Base-by-base conservation (phyloP, 2,797 vertebrate genomes). In the Chelidonichthys spinosus region DNA sequence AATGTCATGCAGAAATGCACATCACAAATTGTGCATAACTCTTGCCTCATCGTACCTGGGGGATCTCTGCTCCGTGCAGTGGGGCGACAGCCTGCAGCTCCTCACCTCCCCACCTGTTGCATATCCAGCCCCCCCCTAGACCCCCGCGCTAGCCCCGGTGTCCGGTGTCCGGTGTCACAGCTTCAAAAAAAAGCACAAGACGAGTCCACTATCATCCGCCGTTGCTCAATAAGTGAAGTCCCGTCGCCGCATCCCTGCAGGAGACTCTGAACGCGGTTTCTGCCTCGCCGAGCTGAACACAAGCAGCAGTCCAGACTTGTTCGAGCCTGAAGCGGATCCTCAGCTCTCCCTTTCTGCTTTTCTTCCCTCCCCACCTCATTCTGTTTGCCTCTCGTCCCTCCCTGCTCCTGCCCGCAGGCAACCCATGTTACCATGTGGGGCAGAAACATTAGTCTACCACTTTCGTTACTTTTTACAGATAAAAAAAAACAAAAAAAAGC, bases 231-330 rank as follows among this genome's bases (percentile, higher is more conserved):
- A 9, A 43, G 5, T 33, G 18, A 44, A 17, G 11, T 80, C 13
- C 47, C 46, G 56, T 50, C 11, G n/a, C 15, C 73, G 87, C 85
- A 88, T 88, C 88, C 72, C 84, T 63, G 74, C 76, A 44, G 72
- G 47, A 76, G 9, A 35, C 42, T 66, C 63, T 43, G 37, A 67
- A 47, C 33, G 18, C 71, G 47, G n/a, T 70, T 63, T 76, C 62
- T 76, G 76, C 69, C 35, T 60, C 7, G 15, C 39, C 63, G 8
- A 13, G 76, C 55, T 79, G 64, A 89, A 55, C 85, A 46, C 79
- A 64, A 81, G 87, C 74, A 70, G 79, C 68, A 70, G 91, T 92
- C 82, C 88, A 90, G 92, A 93, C 92, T 91, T 93, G 92, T 90
- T 91, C 66, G 68, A 88, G 93, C 92, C 90, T 93, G 82, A 78